A percentile compares a stretch with the other conserved stretches of the same genome.
phyloP scores from a whole-genome alignment of 1,140 invertebrate genomes.

The Fopius arisanus region DNA sequence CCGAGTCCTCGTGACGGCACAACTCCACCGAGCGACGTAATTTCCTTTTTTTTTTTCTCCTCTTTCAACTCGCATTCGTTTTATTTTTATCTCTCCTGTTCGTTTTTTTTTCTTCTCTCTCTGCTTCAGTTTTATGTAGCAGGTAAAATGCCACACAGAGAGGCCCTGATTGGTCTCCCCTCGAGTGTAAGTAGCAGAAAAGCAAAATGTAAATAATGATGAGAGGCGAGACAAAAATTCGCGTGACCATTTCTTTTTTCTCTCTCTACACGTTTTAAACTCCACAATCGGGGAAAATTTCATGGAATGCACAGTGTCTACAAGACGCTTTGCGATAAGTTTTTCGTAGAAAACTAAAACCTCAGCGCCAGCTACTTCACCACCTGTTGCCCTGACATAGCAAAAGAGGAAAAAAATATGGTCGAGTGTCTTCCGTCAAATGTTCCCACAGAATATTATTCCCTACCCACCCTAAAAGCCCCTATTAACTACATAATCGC shows the following conservation, averaged over 20 bases:
- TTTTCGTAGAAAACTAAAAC: slow-evolving; percentile 2
- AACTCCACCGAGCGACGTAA: slow-evolving; percentile 23
- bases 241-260: not conserved
- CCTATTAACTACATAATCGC: no score
- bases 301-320: not conserved
- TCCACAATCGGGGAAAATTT: not conserved
- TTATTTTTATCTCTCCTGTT: slow-evolving; percentile 6
- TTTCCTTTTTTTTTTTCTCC: slow-evolving; percentile 16
- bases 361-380: not conserved
- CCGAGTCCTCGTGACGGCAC: slow-evolving; percentile 25
- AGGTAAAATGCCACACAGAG: slow-evolving; percentile 8
- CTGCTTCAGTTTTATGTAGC: not conserved
- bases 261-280: not conserved
- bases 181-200: not conserved
- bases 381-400: not conserved
- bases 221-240: not conserved
- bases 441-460: not conserved
- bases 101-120: not conserved
- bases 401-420: not conserved
- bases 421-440: not conserved
- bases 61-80: not conserved
- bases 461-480: no score
- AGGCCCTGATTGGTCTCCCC: not conserved
- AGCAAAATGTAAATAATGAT: not conserved
- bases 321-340: slow-evolving; percentile 3